Conservation (phyloP, 64 coral and sea anemone genomes). For the Montipora cactus region DNA sequence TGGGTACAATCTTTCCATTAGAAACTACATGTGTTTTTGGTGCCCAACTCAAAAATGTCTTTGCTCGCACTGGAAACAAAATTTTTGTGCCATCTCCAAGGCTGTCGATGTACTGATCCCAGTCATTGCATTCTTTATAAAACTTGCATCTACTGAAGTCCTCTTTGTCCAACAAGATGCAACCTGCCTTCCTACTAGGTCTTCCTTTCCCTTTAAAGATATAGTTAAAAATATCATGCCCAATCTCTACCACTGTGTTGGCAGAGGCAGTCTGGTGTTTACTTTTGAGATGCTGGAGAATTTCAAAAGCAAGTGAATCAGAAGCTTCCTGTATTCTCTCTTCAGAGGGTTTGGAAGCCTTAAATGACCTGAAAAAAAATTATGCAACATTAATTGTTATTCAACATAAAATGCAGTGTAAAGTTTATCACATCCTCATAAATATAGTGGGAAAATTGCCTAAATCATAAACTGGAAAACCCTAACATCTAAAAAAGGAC, state of each 20-base stretch:
- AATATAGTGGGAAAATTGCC: no score
- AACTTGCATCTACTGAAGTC: not conserved
- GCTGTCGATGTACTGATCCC: not conserved
- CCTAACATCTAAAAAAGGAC: no score
- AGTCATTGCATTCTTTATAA: not conserved
- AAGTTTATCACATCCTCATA: no score
- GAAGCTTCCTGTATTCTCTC: not conserved
- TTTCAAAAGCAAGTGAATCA: not conserved
- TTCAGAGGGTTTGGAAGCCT: no score
- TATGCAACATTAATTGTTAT: no score
- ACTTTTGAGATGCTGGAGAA: constrained; percentile 25
- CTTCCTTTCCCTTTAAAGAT: not conserved
- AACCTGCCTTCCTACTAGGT: not conserved
- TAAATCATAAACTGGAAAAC: no score
- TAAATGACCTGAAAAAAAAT: no score
- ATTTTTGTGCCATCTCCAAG: not conserved
- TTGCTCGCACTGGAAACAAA: not conserved
- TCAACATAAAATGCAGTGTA: no score
- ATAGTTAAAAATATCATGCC: not conserved
- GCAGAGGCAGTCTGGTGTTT: constrained; percentile 18
- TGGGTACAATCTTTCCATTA: not conserved
- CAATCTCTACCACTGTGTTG: not conserved
- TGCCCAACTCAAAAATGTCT: not conserved
- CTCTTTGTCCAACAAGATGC: not conserved
- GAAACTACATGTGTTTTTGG: not conserved